Evolutionary conservation across 1,140 invertebrate species (phyloP).

Genomic region (Rhagoletis pomonella): DNA sequence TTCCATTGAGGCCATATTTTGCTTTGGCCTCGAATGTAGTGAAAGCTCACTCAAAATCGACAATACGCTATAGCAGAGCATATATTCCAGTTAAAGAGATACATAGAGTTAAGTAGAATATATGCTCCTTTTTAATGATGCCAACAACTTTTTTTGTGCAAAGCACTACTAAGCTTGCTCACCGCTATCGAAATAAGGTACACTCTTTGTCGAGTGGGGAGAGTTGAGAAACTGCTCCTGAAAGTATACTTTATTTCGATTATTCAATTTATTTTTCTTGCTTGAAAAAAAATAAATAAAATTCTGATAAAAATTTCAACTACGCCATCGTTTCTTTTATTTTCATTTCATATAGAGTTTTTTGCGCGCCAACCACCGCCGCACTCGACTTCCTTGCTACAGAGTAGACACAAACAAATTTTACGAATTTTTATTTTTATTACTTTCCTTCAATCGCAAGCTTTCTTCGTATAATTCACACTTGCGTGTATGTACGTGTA

Average conservation of each 20-base stretch:
- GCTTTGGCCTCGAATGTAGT: background rate
- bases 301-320: too few relatives aligned
- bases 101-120: background rate
- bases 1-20: constrained; percentile 15
- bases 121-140: background rate
- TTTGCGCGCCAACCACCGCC: background rate
- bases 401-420: background rate
- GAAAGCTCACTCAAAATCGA: background rate
- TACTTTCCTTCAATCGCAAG: background rate
- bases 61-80: background rate
- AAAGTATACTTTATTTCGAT: constrained; percentile 28
- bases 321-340: too few relatives aligned
- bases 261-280: background rate
- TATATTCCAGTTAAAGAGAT: background rate
- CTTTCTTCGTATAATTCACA: background rate
- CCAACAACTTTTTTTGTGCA: background rate
- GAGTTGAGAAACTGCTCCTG: background rate
- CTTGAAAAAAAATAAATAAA: background rate
- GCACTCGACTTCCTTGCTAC: background rate
- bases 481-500: background rate
- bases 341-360: background rate
- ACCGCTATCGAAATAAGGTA: constrained; percentile 18
- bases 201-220: background rate
- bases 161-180: background rate
- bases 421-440: background rate